Base-by-base conservation (phyloP, 2,113 vertebrate genomes). In the Notothenia coriiceps region DNA sequence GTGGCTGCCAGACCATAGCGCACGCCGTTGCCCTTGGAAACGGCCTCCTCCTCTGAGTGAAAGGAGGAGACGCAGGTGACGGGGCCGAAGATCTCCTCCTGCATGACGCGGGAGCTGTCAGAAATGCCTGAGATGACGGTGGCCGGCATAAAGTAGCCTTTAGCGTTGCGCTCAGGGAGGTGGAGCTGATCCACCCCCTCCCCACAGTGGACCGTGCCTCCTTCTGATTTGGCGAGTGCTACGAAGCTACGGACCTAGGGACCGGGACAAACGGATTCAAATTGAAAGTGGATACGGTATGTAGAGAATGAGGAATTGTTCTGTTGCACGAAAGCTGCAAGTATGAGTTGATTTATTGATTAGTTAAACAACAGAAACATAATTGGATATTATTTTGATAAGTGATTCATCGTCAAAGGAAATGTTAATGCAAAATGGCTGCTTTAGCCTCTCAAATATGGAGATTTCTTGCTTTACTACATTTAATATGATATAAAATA, bases 11-110 rank as follows among this genome's bases (percentile, higher is more conserved):
- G 91, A 3, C 98, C 98, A 0, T 98, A 99, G 55, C 96, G 97
- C 56, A 99, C 97, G 0, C 60, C 79, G 0, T 99, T 99, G 59
- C 96, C 98, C 89, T 95, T 95, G 69, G 86, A 25, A 2, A 99
- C 94, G 29, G 95, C 98, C 90, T 99, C 97, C 2, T 98, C 96
- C 92, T 99, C 98, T 0, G 91, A 95, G 84, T 98, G 96, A 60
- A 99, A 99, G 33, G 94, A 91, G 73, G 95, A 94, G 33, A 99
- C 83, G 54, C 98, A 99, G 0, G 96, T 95, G 89, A 99, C 96
- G 0, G 98, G 98, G 17, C 98, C 98, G 68, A 99, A 99, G 86
- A 99, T 99, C 95, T 99, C 98, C 87, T 99, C 97, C 92, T 98
- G 97, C 97, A 98, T 99, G 88, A 98, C 96, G 13, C 92, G 89